Evolutionary conservation across 2,888 invertebrate genomes (phyloP), one percentile per base, ranked within the genome.

Genomic region (Cantharis flavilabris): DNA sequence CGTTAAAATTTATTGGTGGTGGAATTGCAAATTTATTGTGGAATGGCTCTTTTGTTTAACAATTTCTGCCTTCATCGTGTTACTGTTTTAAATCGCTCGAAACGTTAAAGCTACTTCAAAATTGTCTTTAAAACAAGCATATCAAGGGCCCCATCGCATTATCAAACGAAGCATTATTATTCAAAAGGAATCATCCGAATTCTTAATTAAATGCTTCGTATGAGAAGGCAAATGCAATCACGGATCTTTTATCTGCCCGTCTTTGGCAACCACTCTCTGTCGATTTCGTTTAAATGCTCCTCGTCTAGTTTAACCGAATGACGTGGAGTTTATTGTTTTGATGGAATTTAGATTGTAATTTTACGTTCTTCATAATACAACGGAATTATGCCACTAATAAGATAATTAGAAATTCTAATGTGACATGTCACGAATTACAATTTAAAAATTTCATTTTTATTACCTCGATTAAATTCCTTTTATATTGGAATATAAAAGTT

Each of bases 141-240:
- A 49, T 49, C 49, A 67, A n/a, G 65, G 72, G 74, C 72, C 62
- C 72, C 75, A 70, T 78, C 75, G 71, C 75, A 70, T 70, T 78
- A 78, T 75, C 75, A 78, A 72, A 73, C 71, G 70, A 72, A 49
- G 70, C 75, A 78, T 78, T 78, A 72, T 72, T 65, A 78, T 75
- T 75, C 77, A 75, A 75, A 78, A 78, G 75, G 77, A 78, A 77
- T 75, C 77, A 77, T 78, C 77, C 75, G 72, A 70, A 78, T 78
- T 75, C 77, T 78, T 78, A 78, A 78, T 78, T 78, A 78, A 78
- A 78, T 78, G 75, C 77, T 75, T 72, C 77, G 77, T 72, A 78
- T 78, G 77, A 78, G 75, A 78, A 78, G 77, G 75, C 67, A 33
- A 70, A 71, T 65, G 71, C 75, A 75, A 78, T 75, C 77, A 70